A percentile compares a stretch with the other conserved stretches of the same genome.
Conservation (phyloP, 1,140 invertebrate species). For the Sesamia nonagrioides region DNA sequence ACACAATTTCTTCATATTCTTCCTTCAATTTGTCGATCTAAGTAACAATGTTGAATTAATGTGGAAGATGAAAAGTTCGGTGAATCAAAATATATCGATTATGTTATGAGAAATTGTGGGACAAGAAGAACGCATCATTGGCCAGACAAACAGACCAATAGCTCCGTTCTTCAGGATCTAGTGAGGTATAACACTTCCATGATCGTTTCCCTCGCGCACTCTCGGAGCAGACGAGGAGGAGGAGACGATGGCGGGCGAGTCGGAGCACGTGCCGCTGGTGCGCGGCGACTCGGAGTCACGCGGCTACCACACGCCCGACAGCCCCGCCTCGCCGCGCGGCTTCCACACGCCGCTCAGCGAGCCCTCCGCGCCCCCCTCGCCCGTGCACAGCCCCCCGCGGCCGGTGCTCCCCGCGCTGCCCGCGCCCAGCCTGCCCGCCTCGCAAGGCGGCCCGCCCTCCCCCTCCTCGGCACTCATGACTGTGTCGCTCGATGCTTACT, state of each 20-base stretch:
- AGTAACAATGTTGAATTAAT: too few relatives aligned
- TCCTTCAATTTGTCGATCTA: too few relatives aligned
- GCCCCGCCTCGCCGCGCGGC: conserved; percentile 81
- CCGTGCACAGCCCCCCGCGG: conserved; percentile 68
- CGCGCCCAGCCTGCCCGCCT: conserved; percentile 88
- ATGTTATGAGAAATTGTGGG: background rate
- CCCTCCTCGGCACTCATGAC: conserved; percentile 95
- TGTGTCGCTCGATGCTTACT: conserved; percentile 93
- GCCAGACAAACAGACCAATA: background rate
- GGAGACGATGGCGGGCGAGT: conserved; percentile 73
- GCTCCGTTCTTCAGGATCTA: background rate
- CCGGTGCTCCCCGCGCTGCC: conserved; percentile 80
- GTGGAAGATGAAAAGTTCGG: too few relatives aligned
- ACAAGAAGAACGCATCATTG: background rate
- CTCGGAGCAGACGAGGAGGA: conserved; percentile 69
- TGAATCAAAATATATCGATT: too few relatives aligned
- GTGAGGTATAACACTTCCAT: background rate
- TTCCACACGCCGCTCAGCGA: conserved; percentile 88
- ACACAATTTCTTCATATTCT: too few relatives aligned
- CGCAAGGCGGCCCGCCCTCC: conserved; percentile 89
- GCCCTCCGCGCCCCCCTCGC: conserved; percentile 89
- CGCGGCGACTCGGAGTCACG: conserved; percentile 78
- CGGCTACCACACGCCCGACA: conserved; percentile 84
- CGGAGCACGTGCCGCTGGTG: conserved; percentile 80
- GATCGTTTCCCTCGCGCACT: conserved; percentile 25